Percentiles rank a stretch among this genome's conserved stretches.
Conservation (phyloP, 2,888 invertebrate species). For the Mimachlamys varia region DNA sequence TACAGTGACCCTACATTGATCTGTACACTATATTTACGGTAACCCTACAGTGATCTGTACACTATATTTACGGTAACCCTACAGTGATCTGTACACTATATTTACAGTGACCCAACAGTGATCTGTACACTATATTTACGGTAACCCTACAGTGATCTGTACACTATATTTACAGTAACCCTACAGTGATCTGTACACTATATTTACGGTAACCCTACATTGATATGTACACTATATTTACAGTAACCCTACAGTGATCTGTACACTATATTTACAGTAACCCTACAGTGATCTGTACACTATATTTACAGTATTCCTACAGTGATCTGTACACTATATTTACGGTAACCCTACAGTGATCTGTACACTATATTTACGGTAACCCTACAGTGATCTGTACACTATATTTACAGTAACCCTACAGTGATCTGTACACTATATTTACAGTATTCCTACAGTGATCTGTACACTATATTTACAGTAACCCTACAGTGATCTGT, state of each 20-base stretch:
- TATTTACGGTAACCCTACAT: too few relatives aligned
- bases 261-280: neutral
- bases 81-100: neutral
- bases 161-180: neutral
- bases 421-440: neutral
- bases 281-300: neutral
- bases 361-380: too few relatives aligned
- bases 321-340: neutral
- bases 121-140: too few relatives aligned
- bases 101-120: neutral
- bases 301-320: too few relatives aligned
- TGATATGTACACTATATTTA: neutral
- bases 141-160: too few relatives aligned
- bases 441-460: too few relatives aligned
- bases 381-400: too few relatives aligned
- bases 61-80: too few relatives aligned
- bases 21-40: neutral
- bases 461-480: neutral
- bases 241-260: neutral
- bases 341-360: neutral
- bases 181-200: neutral
- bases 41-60: neutral
- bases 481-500: neutral
- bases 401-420: neutral
- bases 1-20: too few relatives aligned